phyloP scores from a whole-genome alignment of 2,888 invertebrate species.

The Boloria euphrosyne region DNA sequence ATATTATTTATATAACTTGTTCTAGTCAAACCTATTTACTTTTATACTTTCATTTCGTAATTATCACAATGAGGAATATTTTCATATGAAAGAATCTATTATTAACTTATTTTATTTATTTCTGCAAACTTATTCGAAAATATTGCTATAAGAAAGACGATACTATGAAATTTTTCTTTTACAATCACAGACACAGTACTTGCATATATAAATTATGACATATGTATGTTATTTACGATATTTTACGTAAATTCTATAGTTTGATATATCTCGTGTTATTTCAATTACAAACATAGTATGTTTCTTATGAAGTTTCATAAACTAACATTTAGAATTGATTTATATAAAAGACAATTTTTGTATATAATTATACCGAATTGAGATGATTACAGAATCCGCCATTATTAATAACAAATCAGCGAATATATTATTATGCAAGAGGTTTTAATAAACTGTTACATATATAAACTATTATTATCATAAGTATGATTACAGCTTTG shows the following conservation, averaged over 20 bases:
- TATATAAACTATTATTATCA: no score
- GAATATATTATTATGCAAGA: no score
- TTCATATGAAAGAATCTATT: not conserved
- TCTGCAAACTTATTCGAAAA: not conserved
- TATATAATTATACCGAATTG: slow-evolving; percentile 1
- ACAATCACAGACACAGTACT: no score
- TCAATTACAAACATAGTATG: no score
- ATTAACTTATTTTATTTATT: not conserved
- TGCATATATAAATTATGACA: no score
- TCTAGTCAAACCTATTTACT: slow-evolving; percentile 61
- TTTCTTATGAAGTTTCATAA: no score
- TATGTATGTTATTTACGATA: no score
- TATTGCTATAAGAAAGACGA: not conserved
- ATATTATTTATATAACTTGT: slow-evolving; percentile 49
- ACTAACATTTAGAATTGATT: not conserved
- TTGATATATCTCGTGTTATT: no score
- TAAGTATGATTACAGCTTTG: no score
- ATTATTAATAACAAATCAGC: not conserved
- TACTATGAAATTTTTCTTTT: no score
- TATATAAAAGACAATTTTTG: slow-evolving; percentile 11
- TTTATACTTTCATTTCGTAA: slow-evolving; percentile 35
- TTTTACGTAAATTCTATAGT: no score
- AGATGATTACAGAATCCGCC: slow-evolving; percentile 28
- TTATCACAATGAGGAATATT: slow-evolving; percentile 38
- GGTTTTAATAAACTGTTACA: no score